These are phyloP conservation scores for Artemia franciscana DNA, from an alignment of 1,140 invertebrate genomes.

Conservation along the genomic window DNA sequence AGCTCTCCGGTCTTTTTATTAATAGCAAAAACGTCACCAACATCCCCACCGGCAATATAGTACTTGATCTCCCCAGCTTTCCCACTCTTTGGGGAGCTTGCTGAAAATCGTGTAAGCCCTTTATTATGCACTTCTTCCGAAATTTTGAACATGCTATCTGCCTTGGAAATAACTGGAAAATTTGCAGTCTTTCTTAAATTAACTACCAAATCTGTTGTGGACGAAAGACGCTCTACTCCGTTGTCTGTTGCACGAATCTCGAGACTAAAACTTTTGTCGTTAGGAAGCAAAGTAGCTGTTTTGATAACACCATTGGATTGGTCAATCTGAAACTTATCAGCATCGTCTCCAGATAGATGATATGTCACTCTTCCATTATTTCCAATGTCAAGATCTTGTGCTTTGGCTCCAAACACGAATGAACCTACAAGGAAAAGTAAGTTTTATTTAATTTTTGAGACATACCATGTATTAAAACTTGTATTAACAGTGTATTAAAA, in stretches of 20 bases:
- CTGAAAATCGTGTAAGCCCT: conserved; percentile 19
- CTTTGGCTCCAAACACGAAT: conserved; percentile 70
- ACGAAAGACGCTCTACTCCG: conserved; percentile 22
- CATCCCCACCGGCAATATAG: conserved; percentile 70
- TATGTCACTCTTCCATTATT: conserved; percentile 54
- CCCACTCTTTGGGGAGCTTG: conserved; percentile 36
- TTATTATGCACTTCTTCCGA: conserved; percentile 13
- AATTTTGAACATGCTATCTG: conserved; percentile 25
- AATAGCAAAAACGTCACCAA: conserved; percentile 57
- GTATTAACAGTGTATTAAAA: no score
- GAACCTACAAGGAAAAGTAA: conserved; percentile 22
- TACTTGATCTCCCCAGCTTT: conserved; percentile 41
- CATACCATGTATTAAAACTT: no score
- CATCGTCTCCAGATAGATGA: conserved; percentile 45
- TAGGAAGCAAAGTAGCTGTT: conserved; percentile 17
- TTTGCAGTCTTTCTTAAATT: conserved; percentile 20
- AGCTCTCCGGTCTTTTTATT: conserved; percentile 53
- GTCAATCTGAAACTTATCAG: conserved; percentile 48
- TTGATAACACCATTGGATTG: conserved; percentile 56
- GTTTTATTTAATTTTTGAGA: no score
- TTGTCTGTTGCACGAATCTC: conserved; percentile 33
- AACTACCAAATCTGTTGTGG: conserved; percentile 31
- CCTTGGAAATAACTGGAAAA: conserved; percentile 34
- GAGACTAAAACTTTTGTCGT: conserved; percentile 35
- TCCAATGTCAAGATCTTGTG: conserved; percentile 50